Percentiles rank a stretch among this genome's conserved stretches.
These are phyloP conservation scores for Anguilla marmorata DNA, from an alignment of 2,797 vertebrate species.

Conservation along the genomic window DNA sequence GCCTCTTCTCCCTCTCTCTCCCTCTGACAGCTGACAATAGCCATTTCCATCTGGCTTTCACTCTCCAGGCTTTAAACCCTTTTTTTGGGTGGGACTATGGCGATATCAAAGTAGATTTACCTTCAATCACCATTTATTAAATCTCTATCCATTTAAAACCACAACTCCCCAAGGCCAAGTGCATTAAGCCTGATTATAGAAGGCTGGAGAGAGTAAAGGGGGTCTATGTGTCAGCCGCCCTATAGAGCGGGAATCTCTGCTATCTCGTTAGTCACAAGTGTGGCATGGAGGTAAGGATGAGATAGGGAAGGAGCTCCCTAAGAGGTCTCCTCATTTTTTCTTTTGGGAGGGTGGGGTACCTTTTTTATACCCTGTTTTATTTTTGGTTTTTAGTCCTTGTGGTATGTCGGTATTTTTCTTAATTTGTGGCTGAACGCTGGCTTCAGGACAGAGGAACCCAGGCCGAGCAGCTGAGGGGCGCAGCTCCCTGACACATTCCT, in stretches of 20 bases:
- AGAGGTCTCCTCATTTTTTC: constrained; percentile 18
- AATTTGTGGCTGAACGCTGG: background rate
- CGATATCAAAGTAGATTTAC: constrained; percentile 84
- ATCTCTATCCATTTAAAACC: constrained; percentile 79
- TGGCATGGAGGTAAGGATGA: background rate
- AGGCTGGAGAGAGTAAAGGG: constrained; percentile 57
- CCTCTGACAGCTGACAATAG: background rate
- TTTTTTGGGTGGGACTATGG: constrained; percentile 61
- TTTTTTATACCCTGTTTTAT: background rate
- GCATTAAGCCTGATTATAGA: constrained; percentile 79
- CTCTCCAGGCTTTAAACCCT: constrained; percentile 60
- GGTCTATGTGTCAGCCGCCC: constrained; percentile 36
- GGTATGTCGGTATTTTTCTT: background rate
- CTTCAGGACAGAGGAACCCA: background rate
- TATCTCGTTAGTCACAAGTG: constrained; percentile 35
- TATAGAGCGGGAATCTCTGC: background rate
- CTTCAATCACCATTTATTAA: constrained; percentile 90
- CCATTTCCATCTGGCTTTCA: constrained; percentile 45
- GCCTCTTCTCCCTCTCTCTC: background rate
- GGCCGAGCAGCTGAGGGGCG: constrained; percentile 16
- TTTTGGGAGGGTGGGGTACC: constrained; percentile 12
- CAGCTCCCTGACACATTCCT: constrained; percentile 38
- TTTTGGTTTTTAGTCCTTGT: background rate
- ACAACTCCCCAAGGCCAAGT: constrained; percentile 60
- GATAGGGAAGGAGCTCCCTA: background rate